Percentiles rank a stretch among this genome's conserved stretches.
phyloP scores from a whole-genome alignment of 2,888 invertebrate species.

The Meta bourneti region DNA sequence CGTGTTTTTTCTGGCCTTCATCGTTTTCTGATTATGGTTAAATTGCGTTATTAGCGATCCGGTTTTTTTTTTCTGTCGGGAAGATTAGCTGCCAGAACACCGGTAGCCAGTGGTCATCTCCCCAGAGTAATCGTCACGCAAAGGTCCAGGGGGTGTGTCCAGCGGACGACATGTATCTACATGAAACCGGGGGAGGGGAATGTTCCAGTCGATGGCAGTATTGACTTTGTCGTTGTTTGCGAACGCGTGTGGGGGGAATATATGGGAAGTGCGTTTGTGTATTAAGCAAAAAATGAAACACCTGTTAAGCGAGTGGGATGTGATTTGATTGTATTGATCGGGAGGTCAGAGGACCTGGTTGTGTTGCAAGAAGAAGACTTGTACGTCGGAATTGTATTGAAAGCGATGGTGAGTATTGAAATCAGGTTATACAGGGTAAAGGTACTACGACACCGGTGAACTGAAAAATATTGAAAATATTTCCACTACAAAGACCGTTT shows the following conservation, averaged over 20 bases:
- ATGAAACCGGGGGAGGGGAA: not conserved
- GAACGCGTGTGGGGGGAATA: not conserved
- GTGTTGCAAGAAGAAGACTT: too few species aligned
- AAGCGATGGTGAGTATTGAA: too few species aligned
- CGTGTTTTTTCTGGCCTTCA: slow-evolving; percentile 33
- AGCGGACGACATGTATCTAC: slow-evolving; percentile 35
- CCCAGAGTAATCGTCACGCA: slow-evolving; percentile 39
- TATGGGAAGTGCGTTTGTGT: not conserved
- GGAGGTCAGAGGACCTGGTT: not conserved
- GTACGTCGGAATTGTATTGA: too few species aligned
- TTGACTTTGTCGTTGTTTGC: slow-evolving; percentile 8
- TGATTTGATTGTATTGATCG: not conserved
- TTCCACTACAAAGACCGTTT: too few species aligned
- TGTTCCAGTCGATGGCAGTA: not conserved
- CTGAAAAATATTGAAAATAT: too few species aligned
- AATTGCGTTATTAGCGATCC: slow-evolving; percentile 53
- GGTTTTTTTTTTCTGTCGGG: slow-evolving; percentile 9
- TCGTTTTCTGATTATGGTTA: slow-evolving; percentile 67
- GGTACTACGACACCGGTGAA: too few species aligned
- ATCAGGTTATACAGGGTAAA: too few species aligned
- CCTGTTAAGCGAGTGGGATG: not conserved
- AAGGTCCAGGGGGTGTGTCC: slow-evolving; percentile 45
- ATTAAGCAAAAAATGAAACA: slow-evolving; percentile 5
- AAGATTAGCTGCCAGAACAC: slow-evolving; percentile 48
- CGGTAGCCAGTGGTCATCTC: slow-evolving; percentile 38